phyloP scores from a whole-genome alignment of 2,113 vertebrate genomes.

The Morone chrysops region DNA sequence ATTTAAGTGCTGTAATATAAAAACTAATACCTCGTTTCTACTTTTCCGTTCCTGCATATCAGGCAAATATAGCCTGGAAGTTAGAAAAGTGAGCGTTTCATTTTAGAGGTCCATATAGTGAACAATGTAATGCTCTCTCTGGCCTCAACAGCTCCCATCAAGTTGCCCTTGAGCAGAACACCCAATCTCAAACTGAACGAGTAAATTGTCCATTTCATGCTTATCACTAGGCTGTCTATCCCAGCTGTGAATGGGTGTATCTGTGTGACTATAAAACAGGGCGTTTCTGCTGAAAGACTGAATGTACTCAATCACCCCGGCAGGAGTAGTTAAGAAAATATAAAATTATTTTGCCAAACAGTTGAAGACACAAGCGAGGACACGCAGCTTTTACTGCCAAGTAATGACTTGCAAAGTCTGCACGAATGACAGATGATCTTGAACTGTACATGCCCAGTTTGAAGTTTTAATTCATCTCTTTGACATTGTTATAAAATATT shows the following conservation, averaged over 20 bases:
- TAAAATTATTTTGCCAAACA: not conserved
- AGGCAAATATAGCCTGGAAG: not conserved
- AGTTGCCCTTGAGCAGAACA: constrained; percentile 30
- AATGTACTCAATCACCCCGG: constrained; percentile 19
- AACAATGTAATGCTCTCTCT: not conserved
- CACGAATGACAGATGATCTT: not conserved
- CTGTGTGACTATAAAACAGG: constrained; percentile 14
- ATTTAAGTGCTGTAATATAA: constrained; percentile 30
- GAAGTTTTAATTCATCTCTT: not conserved
- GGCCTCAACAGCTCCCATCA: constrained; percentile 3
- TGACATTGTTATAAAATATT: not conserved
- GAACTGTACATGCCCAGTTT: not conserved
- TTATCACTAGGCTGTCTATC: constrained; percentile 14
- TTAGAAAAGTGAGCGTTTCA: constrained; percentile 7
- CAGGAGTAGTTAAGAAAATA: constrained; percentile 22
- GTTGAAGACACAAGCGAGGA: not conserved
- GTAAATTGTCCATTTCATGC: constrained; percentile 9
- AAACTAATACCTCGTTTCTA: constrained; percentile 19
- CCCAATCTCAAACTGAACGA: not conserved
- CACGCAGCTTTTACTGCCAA: constrained; percentile 2
- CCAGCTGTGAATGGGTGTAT: constrained; percentile 39
- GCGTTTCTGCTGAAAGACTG: constrained; percentile 6
- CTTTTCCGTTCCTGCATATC: not conserved
- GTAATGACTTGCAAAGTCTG: constrained; percentile 7
- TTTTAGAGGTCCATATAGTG: not conserved